Conservation (phyloP, 2,797 vertebrate genomes). For the Mormyrus hasselquistii region DNA sequence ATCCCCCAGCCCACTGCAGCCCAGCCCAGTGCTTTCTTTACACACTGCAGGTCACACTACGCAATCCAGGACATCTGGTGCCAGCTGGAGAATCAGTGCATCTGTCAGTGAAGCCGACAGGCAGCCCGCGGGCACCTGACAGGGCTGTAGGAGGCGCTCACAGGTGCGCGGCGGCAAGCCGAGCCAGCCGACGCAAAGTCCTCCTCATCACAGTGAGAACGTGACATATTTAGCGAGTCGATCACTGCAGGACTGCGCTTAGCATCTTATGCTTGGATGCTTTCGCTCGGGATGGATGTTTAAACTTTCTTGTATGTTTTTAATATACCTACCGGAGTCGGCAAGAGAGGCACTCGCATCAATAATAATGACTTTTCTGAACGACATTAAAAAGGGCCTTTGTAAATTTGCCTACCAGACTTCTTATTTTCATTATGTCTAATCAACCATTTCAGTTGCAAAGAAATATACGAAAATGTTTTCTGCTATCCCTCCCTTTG, state of each 20-base stretch:
- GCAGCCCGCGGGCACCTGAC: neutral
- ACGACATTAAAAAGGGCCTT: neutral
- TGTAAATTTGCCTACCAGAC: neutral
- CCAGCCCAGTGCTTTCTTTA: neutral
- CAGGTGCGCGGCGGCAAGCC: neutral
- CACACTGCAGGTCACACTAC: neutral
- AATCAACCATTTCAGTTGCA: neutral
- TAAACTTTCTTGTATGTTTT: neutral
- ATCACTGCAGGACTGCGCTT: neutral
- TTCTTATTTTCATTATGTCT: conserved; percentile 1
- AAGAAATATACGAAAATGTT: neutral
- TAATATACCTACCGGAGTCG: neutral
- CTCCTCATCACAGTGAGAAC: neutral
- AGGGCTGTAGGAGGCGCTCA: neutral
- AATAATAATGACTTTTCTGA: neutral
- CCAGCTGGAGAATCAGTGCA: conserved; percentile 3
- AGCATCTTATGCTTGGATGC: neutral
- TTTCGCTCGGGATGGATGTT: neutral
- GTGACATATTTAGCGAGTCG: neutral
- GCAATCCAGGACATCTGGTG: conserved; percentile 2
- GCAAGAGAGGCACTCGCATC: neutral
- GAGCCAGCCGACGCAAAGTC: neutral
- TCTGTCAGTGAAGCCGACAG: neutral
- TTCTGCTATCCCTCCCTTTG: neutral
- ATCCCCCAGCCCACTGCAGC: neutral